Evolutionary conservation across 2,888 invertebrate species (phyloP), one percentile per base, ranked within the genome.

Genomic region (Sipha maydis): DNA sequence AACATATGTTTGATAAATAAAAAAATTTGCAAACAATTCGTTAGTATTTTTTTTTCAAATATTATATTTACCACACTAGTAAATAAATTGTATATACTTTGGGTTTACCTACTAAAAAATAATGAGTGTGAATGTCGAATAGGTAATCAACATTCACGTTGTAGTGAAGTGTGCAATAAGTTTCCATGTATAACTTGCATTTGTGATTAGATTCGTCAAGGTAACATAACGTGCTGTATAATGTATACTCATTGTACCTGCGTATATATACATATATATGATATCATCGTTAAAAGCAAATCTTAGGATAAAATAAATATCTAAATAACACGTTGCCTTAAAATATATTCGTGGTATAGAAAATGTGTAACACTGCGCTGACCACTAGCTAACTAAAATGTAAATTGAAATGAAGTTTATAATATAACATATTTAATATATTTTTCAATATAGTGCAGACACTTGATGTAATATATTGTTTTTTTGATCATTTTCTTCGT

Each of bases 171-270:
- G 80, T 41, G 41, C 41, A 80, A 28, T 28, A 21, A 54, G 80
- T 80, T 67, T 80, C 67, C 41, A 21, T 9, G 28, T 28, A 38
- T 38, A 67, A 9, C 67, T 61, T 2, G 79, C 34, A 38, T 79
- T 69, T 41, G 48, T 69, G 82, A 82, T 82, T 82, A 48, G 28
- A 48, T 69, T 48, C 69, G 82, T 71, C 82, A 82, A 82, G 82
- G 82, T 69, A 69, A 82, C 28, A 25, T 69, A 48, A 61, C 67
- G 67, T n/a, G 28, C 67, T n/a, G 25, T 67, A 67, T 67, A 67
- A 71, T 71, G 31, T 25, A 61, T 61, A 21, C 17, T 31, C 71
- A 17, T 3, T 0, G 67, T 41, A 9, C 8, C 41, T 34, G 4
- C 34, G 4, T 54, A 54, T 9, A 21, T 56, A 19, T 19, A 56